Percentiles rank a stretch among this genome's conserved stretches.
Evolutionary conservation across 2,888 invertebrate species (phyloP).

Genomic region (Caenorhabditis panamensis): DNA sequence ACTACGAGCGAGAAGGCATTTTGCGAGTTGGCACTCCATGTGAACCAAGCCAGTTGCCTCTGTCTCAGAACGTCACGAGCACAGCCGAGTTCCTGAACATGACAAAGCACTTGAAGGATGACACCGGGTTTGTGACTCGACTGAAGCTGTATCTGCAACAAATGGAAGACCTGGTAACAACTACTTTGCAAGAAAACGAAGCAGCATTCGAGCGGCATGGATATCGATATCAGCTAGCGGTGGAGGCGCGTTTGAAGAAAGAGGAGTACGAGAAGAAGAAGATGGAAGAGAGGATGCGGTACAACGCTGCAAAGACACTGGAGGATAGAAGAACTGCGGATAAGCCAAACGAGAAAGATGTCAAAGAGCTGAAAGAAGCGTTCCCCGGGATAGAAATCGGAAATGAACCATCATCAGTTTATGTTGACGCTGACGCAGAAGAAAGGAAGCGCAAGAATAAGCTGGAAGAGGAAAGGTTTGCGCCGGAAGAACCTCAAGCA

Average conservation of each 20-base stretch:
- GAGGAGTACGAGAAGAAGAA: constrained; percentile 3
- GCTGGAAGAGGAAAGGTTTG: constrained; percentile 34
- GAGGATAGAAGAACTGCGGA: background rate
- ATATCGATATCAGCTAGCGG: constrained; percentile 58
- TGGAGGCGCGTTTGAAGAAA: constrained; percentile 36
- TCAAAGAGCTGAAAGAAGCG: background rate
- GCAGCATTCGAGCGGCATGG: constrained; percentile 59
- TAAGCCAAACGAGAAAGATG: background rate
- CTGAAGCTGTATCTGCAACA: constrained; percentile 56
- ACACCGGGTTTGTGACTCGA: constrained; percentile 44
- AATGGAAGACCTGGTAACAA: constrained; percentile 59
- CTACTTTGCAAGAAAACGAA: constrained; percentile 28
- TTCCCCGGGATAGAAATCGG: background rate
- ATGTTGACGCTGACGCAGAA: constrained; percentile 24
- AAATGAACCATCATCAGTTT: background rate
- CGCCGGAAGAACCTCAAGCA: constrained; percentile 36
- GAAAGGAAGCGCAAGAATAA: constrained; percentile 18
- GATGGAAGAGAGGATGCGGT: constrained; percentile 26
- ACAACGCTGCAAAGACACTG: constrained; percentile 7
- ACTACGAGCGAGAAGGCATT: constrained; percentile 54
- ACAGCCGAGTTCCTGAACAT: constrained; percentile 55
- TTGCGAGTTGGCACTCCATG: constrained; percentile 31
- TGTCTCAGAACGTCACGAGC: constrained; percentile 84
- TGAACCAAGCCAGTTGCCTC: constrained; percentile 83
- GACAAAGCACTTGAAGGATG: constrained; percentile 53